Evolutionary conservation across 2,113 vertebrate genomes (phyloP).

Genomic region (Ancistrus triradiatus): DNA sequence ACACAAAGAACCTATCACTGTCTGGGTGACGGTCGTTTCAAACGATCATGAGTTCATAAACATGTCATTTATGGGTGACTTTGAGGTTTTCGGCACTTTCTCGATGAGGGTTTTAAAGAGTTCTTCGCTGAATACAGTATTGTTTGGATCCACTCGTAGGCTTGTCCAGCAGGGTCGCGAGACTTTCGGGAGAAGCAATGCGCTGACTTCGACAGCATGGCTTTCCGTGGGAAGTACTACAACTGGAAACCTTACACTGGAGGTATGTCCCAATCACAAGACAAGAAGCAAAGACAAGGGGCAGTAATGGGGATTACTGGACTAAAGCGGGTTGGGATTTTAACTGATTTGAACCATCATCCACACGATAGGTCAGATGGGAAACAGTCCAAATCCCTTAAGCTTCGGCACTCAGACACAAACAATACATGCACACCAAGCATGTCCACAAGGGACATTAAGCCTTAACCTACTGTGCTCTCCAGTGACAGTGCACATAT

Average conservation of each 20-base stretch:
- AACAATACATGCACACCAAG: slow-evolving; percentile 44
- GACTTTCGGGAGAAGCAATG: slow-evolving; percentile 98
- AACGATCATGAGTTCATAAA: too few relatives aligned
- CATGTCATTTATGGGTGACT: too few relatives aligned
- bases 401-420: background rate
- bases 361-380: too few relatives aligned
- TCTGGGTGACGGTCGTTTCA: too few relatives aligned
- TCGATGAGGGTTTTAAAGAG: too few relatives aligned
- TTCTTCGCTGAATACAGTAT: background rate
- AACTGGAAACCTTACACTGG: slow-evolving; percentile 99
- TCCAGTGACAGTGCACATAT: too few relatives aligned
- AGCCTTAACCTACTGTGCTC: too few relatives aligned
- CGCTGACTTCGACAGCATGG: slow-evolving; percentile 92
- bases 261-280: slow-evolving; percentile 68
- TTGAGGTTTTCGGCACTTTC: too few relatives aligned
- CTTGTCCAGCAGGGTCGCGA: slow-evolving; percentile 80
- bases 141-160: slow-evolving; percentile 57
- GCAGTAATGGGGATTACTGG: background rate
- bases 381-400: too few relatives aligned
- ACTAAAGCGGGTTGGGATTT: background rate
- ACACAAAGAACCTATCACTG: too few relatives aligned
- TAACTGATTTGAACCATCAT: too few relatives aligned
- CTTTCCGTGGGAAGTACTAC: slow-evolving; percentile 97
- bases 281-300: background rate
- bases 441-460: background rate